Percentiles rank a stretch among this genome's conserved stretches.
These are phyloP conservation scores for Rotaria macrura DNA, from an alignment of 2,888 invertebrate genomes.

Conservation along the genomic window DNA sequence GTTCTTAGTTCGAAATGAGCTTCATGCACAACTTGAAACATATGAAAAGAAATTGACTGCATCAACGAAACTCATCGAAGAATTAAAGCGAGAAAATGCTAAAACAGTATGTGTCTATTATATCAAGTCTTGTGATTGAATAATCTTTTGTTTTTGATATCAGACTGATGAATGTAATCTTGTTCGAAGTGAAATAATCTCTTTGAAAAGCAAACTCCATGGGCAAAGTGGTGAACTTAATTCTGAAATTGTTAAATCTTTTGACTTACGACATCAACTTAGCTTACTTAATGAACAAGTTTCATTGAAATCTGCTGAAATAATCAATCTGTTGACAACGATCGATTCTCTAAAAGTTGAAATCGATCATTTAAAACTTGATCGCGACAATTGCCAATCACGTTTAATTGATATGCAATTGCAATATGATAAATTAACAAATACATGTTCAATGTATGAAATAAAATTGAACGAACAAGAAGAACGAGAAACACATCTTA, in stretches of 20 bases:
- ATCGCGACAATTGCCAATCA: background rate
- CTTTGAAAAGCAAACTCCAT: background rate
- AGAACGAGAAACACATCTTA: background rate
- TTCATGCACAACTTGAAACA: background rate
- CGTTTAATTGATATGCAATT: conserved; percentile 3
- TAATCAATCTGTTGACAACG: background rate
- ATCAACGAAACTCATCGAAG: background rate
- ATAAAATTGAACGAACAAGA: conserved; percentile 1
- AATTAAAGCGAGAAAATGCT: background rate
- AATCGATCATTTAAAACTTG: background rate
- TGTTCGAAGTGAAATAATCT: background rate
- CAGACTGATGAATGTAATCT: conserved; percentile 1
- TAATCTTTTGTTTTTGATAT: background rate
- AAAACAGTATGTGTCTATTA: background rate
- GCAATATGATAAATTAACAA: conserved; percentile 8
- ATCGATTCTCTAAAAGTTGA: background rate
- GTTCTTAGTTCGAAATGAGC: background rate
- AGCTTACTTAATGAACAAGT: background rate
- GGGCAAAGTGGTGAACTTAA: background rate
- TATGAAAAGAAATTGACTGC: background rate
- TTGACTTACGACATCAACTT: background rate
- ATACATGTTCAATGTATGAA: conserved; percentile 14
- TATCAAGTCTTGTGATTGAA: no score
- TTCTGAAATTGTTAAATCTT: background rate
- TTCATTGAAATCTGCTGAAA: background rate